Base-by-base conservation (phyloP, 35 echinoderm and acorn worm species). In the Hemicentrotus pulcherrimus region DNA sequence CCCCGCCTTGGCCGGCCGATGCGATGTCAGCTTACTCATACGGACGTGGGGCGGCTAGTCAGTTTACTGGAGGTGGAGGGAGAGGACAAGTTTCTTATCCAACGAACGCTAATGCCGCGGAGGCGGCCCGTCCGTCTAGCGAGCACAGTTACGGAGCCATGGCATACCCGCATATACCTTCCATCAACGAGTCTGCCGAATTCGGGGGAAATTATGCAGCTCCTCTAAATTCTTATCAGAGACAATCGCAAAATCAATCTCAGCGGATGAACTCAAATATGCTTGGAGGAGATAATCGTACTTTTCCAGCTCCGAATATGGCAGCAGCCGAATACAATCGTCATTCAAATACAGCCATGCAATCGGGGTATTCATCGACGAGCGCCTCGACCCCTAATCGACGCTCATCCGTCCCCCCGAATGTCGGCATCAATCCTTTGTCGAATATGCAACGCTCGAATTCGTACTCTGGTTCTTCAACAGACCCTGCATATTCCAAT, bases 1-100 rank as follows among this genome's bases (percentile, higher is more conserved):
- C 91, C 88, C 88, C 88, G 88, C 91, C 91, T 58, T 47, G 30
- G 19, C 46, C n/a, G 46, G 16, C 91, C 91, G 88, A 47, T 45
- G 91, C 91, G 91, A 93, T 93, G 91, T 93, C 91, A n/a, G 91
- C 46, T 47, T 93, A 93, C 48, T 93, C 91, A n/a, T 93, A 93
- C 48, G 91, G 91, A 31, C 91, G 46, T 28, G 91, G 91, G 91
- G 12, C 46, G 30, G 91, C 91, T 47, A 58, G 12, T 32, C 91
- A 47, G 91, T 93, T 46, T 47, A n/a, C 12, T 48, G 91, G 91
- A 15, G 91, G 45, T 22, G 91, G 91, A 48, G 31, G 31, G 6
- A 47, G 88, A 47, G 19, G 46, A 30, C 32, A 90, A 47, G 32
- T 31, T 35, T 90, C 88, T 11, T 90, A 90, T 90, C 88, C 12